Conservation (phyloP, 2,113 vertebrate genomes). For the Pomatorhinus ruficollis region DNA sequence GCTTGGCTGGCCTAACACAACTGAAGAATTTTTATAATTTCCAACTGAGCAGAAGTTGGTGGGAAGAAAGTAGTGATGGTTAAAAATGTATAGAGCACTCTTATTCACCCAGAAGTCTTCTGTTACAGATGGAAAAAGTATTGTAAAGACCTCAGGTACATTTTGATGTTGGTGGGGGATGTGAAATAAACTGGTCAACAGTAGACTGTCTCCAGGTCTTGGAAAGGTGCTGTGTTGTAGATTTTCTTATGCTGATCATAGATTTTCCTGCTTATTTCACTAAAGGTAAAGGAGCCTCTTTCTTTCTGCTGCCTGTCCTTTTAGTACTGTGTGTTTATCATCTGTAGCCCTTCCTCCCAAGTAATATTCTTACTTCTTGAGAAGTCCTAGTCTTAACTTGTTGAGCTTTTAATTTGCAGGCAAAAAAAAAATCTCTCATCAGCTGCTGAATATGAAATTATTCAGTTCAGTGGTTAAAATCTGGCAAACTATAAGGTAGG, state of each 20-base stretch:
- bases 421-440: not conserved
- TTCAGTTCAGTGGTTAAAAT: conserved; percentile 1
- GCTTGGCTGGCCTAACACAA: not conserved
- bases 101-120: not conserved
- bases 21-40: not conserved
- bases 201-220: not conserved
- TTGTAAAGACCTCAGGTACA: not conserved
- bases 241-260: not conserved
- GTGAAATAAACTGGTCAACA: not conserved
- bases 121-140: not conserved
- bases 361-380: not conserved
- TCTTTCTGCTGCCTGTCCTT: not conserved
- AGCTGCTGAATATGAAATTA: not conserved
- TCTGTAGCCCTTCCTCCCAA: not conserved
- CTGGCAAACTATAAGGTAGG: not conserved
- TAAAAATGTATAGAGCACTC: not conserved
- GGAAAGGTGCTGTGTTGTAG: not conserved
- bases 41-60: not conserved
- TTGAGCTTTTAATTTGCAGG: not conserved
- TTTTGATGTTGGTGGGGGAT: not conserved
- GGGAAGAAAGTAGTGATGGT: not conserved
- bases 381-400: not conserved
- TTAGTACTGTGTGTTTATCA: not conserved
- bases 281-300: not conserved
- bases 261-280: not conserved